Conservation (phyloP, 2,888 invertebrate genomes). For the Acrobasis suavella region DNA sequence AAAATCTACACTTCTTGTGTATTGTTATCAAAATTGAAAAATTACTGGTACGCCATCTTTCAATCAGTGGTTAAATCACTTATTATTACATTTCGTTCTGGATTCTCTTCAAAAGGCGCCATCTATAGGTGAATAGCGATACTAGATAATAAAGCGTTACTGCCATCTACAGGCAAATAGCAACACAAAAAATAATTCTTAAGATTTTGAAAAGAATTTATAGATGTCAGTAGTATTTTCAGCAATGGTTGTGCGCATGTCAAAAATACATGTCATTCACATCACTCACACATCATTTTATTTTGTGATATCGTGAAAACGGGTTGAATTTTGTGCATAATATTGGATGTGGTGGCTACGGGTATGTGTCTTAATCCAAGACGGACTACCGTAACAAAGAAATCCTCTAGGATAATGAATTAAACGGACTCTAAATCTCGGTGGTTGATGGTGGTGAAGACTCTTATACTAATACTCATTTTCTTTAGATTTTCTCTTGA, state of each 20-base stretch:
- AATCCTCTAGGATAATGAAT: constrained; percentile 44
- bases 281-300: constrained; percentile 73
- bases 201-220: neutral
- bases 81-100: too few relatives aligned
- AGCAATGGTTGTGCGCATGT: constrained; percentile 70
- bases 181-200: neutral
- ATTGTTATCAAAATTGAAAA: too few relatives aligned
- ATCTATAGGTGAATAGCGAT: too few relatives aligned
- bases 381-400: constrained; percentile 53
- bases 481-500: constrained; percentile 51
- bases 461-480: constrained; percentile 44
- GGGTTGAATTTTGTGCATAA: constrained; percentile 66
- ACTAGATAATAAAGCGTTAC: neutral
- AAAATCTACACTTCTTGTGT: too few relatives aligned
- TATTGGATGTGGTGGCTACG: constrained; percentile 57
- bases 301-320: constrained; percentile 70
- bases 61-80: too few relatives aligned
- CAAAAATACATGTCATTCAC: constrained; percentile 74
- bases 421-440: constrained; percentile 46
- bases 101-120: too few relatives aligned
- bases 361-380: constrained; percentile 54
- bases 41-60: too few relatives aligned
- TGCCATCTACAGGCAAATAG: neutral
- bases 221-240: constrained; percentile 51
- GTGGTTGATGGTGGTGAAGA: constrained; percentile 45